Evolutionary conservation across 2,113 vertebrate species (phyloP), one percentile per base, ranked within the genome.

Genomic region (Coturnix japonica): DNA sequence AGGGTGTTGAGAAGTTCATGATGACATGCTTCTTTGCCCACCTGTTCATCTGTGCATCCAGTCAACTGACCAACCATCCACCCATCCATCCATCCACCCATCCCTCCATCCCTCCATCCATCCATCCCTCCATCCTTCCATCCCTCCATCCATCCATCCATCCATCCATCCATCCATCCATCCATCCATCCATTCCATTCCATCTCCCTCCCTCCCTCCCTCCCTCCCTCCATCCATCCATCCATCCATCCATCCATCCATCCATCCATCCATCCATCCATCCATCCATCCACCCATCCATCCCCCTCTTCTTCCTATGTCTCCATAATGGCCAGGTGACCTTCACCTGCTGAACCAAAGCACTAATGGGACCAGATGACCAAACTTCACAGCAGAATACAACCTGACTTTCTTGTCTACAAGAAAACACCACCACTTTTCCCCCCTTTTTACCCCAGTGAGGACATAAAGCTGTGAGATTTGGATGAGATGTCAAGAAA

Each of bases 281-380:
- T n/a, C n/a, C n/a, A n/a, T n/a, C n/a, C n/a, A n/a, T n/a, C n/a
- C n/a, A n/a, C n/a, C n/a, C n/a, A n/a, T n/a, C n/a, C 66, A 3
- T 12, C 47, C 41, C 13, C n/a, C 22, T 19, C 7, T 43, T 39
- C 19, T 37, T 31, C n/a, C 23, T 21, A 6, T 4, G 7, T 35
- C 12, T 49, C 77, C n/a, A 0, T 3, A 63, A 4, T 16, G 19
- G 1, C 0, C 41, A 26, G 7, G 13, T 1, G 4, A 33, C 43
- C 23, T 9, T 51, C 30, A 5, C 44, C 44, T 22, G 8, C 16
- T 0, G 0, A 33, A 7, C 60, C 78, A 39, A 26, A 9, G 22
- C 69, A 5, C 37, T 3, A 1, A 31, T 0, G 11, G 14, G 44
- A 39, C 3, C 46, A 13, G 12, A 11, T 5, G 21, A 44, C 8